Conservation (phyloP, 2,113 vertebrate genomes). For the Tragelaphus buxtoni region DNA sequence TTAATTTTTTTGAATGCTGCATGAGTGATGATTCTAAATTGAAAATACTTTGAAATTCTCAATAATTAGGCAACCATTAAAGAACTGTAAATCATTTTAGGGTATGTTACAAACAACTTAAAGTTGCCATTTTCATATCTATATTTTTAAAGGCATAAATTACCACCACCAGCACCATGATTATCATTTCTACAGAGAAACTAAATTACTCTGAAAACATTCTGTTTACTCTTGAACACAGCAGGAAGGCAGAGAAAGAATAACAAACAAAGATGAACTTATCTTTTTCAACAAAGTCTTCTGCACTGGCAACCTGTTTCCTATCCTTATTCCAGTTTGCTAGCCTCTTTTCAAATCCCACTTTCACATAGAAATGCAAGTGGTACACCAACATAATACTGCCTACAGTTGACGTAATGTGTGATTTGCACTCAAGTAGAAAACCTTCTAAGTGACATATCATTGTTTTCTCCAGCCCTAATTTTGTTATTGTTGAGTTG, state of each 20-base stretch:
- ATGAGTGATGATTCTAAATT: background rate
- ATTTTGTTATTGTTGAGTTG: background rate
- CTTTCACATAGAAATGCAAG: background rate
- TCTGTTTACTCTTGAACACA: background rate
- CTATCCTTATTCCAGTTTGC: background rate
- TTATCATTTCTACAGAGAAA: background rate
- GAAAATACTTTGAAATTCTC: conserved; percentile 39
- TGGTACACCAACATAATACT: background rate
- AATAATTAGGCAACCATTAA: conserved; percentile 14
- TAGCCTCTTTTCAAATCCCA: background rate
- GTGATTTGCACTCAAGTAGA: background rate
- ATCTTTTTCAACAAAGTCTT: background rate
- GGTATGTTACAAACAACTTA: background rate
- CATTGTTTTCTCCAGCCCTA: background rate
- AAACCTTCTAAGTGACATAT: background rate
- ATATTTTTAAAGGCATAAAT: background rate
- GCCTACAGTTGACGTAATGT: background rate
- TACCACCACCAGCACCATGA: background rate
- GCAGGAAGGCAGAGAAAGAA: background rate
- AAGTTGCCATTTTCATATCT: background rate
- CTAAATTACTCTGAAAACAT: background rate
- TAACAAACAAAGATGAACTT: background rate
- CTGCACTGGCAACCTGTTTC: background rate
- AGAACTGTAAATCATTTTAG: background rate
- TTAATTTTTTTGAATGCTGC: conserved; percentile 3